Evolutionary conservation across 2,888 invertebrate species (phyloP), one percentile per base, ranked within the genome.

Genomic region (Anthrax anthrax): DNA sequence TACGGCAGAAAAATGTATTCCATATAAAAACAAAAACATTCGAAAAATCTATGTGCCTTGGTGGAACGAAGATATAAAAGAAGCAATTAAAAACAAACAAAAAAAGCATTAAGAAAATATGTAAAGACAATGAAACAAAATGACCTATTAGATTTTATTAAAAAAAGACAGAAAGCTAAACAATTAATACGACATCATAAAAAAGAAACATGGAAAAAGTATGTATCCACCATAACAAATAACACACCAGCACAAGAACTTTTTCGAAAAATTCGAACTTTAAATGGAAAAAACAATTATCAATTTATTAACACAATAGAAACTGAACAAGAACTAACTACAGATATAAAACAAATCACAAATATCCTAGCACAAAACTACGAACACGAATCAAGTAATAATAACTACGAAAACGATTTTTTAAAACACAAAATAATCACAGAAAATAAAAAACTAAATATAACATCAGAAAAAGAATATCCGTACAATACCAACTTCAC

Each of bases 121-220:
- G n/a, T n/a, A n/a, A n/a, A n/a, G n/a, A n/a, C n/a, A n/a, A 23
- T 23, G 8, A 23, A 4, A 23, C 23, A 23, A 39, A 13, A 13
- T 9, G 32, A 43, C 23, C 39, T 12, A 13, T 37, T 14, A 32
- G 39, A 39, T 4, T 47, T 47, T 34, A 19, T 43, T 8, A 27
- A 17, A 14, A 42, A 38, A 1, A 47, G 27, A 43, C 32, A 29
- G 16, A 32, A 42, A 38, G 39, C 47, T 23, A 32, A 39, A 16
- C 23, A 42, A 39, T 14, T 39, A n/a, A 43, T 43, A 18, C n/a
- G 42, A n/a, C 1, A 19, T 5, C 18, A 12, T 4, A 47, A 43
- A 39, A 46, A 46, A 38, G 32, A 18, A 46, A 14, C 18, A 9
- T 42, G 37, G 41, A 18, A 37, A 37, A 16, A 46, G 13, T 41